A percentile compares a stretch with the other conserved stretches of the same genome.
Evolutionary conservation across 2,113 vertebrate genomes (phyloP).

Genomic region (Festucalex cinctus): DNA sequence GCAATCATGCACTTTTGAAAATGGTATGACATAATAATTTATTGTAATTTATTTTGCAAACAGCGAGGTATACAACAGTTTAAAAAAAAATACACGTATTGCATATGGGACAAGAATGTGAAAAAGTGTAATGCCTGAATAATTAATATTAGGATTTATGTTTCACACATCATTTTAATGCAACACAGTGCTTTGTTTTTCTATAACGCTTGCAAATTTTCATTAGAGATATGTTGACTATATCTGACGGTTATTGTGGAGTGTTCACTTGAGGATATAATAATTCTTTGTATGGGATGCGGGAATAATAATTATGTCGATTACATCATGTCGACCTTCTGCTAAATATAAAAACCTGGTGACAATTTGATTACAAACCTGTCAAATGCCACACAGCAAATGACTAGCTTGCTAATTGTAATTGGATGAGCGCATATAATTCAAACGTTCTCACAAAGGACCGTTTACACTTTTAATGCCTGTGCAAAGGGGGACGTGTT

Average conservation of each 20-base stretch:
- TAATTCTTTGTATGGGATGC: neutral
- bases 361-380: neutral
- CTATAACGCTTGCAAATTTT: too few relatives aligned
- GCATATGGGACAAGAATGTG: too few relatives aligned
- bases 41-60: neutral
- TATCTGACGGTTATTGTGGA: neutral
- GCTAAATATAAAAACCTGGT: neutral
- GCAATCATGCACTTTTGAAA: neutral
- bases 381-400: neutral
- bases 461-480: neutral
- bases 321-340: neutral
- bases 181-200: too few relatives aligned
- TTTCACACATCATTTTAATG: too few relatives aligned
- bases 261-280: neutral
- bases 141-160: too few relatives aligned
- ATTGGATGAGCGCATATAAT: neutral
- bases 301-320: neutral
- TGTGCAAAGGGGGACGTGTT: neutral
- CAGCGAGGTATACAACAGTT: too few relatives aligned
- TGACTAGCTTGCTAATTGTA: neutral
- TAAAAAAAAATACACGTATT: too few relatives aligned
- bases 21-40: neutral
- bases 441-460: neutral
- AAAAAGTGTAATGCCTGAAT: too few relatives aligned
- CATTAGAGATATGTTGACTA: neutral